phyloP scores from a whole-genome alignment of 2,888 invertebrate genomes.

The Tenthredo mesomela region DNA sequence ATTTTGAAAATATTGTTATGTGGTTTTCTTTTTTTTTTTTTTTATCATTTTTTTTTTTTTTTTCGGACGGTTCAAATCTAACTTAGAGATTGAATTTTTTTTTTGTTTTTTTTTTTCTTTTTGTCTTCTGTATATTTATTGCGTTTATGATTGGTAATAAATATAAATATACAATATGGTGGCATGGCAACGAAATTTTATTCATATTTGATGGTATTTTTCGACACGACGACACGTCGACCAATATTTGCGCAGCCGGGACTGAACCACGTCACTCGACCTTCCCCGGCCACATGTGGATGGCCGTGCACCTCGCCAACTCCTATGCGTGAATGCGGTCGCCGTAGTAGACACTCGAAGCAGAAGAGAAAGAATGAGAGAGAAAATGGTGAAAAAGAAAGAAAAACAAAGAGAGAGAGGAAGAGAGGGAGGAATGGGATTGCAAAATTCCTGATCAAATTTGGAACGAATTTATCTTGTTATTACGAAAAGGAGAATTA shows the following conservation, averaged over 20 bases:
- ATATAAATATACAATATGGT: slow-evolving; percentile 9
- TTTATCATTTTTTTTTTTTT: no score
- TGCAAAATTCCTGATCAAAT: not conserved
- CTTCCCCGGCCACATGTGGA: slow-evolving; percentile 75
- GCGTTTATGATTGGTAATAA: not conserved
- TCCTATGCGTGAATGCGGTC: slow-evolving; percentile 7
- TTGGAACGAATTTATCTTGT: not conserved
- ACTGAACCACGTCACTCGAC: slow-evolving; percentile 76
- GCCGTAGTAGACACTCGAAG: slow-evolving; percentile 22
- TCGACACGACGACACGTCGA: slow-evolving; percentile 76
- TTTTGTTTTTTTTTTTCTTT: not conserved
- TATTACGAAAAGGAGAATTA: not conserved
- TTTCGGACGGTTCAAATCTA: not conserved
- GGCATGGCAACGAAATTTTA: slow-evolving; percentile 39
- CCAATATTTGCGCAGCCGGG: slow-evolving; percentile 78
- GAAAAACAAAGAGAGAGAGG: not conserved
- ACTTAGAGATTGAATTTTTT: not conserved
- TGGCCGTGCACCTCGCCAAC: slow-evolving; percentile 35
- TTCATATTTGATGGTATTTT: slow-evolving; percentile 76
- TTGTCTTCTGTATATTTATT: not conserved
- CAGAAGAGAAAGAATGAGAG: not conserved
- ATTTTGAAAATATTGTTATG: not conserved
- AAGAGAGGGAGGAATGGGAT: not conserved
- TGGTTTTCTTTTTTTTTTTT: not conserved
- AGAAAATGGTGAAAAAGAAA: not conserved